Evolutionary conservation across 2,113 vertebrate genomes (phyloP).

Genomic region (Tragelaphus scriptus): DNA sequence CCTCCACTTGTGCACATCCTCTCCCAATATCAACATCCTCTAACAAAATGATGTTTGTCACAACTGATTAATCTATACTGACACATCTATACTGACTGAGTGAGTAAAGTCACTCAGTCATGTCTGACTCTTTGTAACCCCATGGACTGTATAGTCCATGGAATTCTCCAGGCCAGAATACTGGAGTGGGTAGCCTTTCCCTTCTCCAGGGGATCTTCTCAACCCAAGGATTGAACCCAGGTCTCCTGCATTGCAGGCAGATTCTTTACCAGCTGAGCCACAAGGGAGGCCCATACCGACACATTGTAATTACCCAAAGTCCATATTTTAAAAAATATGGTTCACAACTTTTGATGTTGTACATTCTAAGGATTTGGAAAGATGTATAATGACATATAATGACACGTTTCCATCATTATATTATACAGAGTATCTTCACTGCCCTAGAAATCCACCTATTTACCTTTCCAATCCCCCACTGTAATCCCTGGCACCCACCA

Average conservation of each 20-base stretch:
- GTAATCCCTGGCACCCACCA: background rate
- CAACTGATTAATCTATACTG: background rate
- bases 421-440: background rate
- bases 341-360: background rate
- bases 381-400: background rate
- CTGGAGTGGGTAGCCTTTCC: background rate
- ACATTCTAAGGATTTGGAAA: background rate
- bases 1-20: background rate
- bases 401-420: background rate
- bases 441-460: background rate
- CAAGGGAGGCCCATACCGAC: background rate
- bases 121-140: background rate
- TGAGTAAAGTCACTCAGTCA: background rate
- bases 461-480: background rate
- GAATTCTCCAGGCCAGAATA: background rate
- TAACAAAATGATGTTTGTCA: background rate
- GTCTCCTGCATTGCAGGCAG: rapidly evolving
- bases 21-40: background rate
- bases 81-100: background rate
- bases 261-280: background rate
- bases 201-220: background rate
- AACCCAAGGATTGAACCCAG: background rate
- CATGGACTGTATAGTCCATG: background rate
- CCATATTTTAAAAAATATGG: background rate
- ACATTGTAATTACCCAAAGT: background rate